Base-by-base conservation (phyloP, 2,888 invertebrate species). In the Cloeon dipterum region DNA sequence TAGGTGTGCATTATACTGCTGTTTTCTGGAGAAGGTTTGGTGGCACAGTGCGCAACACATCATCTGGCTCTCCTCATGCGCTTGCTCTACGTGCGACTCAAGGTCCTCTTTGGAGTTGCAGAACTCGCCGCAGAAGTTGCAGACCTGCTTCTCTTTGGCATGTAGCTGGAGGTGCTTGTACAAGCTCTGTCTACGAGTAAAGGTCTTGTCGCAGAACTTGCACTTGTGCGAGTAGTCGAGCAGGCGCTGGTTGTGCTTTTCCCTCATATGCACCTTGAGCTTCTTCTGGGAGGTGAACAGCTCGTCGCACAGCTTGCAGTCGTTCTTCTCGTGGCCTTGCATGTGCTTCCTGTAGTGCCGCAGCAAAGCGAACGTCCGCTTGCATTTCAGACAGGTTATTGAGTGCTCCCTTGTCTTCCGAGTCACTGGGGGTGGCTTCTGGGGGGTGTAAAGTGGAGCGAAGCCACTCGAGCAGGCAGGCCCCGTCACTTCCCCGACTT, bases 1-100 rank as follows among this genome's bases (percentile, higher is more conserved):
- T 40, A 50, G 39, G 40, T 53, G 52, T 34, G 48, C 46, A 18
- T 46, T 43, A 40, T 47, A 49, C 38, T 51, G 51, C 40, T 52
- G 53, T 3, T 45, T 40, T 5, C 50, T 45, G 4, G 40, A 39
- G 41, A 53, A 53, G n/a, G 40, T 43, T 33, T 46, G 44, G 14
- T 42, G 42, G 39, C 52, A 52, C 16, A 46, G 43, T 5, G 41
- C 39, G 39, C 52, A 52, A 36, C 44, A 42, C 38, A 43, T 49
- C 19, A 44, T 44, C 10, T 46, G 44, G 19, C 45, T 44, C 32
- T 43, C 41, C 5, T 42, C 34, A 41, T 52, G 52, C n/a, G n/a
- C n/a, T 14, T 45, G 42, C 20, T 39, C 41, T 42, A 47, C 43
- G 39, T 52, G 52, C 11, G 40, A 39, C 18, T 40, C 35, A 36